Evolutionary conservation across 2,888 invertebrate genomes (phyloP), one percentile per base, ranked within the genome.

Genomic region (Philereme vetulata): DNA sequence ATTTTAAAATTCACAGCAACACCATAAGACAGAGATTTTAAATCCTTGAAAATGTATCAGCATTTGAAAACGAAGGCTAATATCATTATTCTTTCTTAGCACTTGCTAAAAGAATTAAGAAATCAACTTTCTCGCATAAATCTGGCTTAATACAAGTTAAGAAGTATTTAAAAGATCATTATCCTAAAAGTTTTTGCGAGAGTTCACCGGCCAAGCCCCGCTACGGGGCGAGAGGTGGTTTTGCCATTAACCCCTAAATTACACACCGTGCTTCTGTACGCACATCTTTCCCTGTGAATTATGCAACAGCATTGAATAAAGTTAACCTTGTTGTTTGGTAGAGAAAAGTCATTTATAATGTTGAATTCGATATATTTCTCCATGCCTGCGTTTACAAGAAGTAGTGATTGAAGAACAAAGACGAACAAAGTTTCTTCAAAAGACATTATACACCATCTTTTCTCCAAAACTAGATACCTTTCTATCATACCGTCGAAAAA

Each of bases 151-250:
- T 53, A 61, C 57, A 65, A 74, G 68, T 70, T 67, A 60, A 52
- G 61, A 71, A 72, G 67, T 71, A 64, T 65, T 72, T 72, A 75
- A 70, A 69, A 68, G 67, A 72, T 71, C 62, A 65, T 72, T 64
- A 65, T 51, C 60, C 36, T 52, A 55, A 64, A 72, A 68, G 60
- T 67, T 67, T 63, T 60, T 55, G 47, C 57, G 38, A 48, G 53
- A 50, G 36, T 66, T 63, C 59, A 53, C 50, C 46, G 36, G 46
- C 56, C 21, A 21, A 21, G 2, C 21, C 21, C 57, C 32, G 50
- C 38, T 38, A 10, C 42, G 35, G 34, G 51, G 50, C 35, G 42
- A 38, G 35, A 49, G 55, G 44, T 48, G 50, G 50, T 36, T 54
- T 46, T 44, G 49, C 21, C 46, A 55, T 62, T 51, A 56, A 44